Conservation (phyloP, 1,140 invertebrate genomes). For the Drosophila quadrilineata region DNA sequence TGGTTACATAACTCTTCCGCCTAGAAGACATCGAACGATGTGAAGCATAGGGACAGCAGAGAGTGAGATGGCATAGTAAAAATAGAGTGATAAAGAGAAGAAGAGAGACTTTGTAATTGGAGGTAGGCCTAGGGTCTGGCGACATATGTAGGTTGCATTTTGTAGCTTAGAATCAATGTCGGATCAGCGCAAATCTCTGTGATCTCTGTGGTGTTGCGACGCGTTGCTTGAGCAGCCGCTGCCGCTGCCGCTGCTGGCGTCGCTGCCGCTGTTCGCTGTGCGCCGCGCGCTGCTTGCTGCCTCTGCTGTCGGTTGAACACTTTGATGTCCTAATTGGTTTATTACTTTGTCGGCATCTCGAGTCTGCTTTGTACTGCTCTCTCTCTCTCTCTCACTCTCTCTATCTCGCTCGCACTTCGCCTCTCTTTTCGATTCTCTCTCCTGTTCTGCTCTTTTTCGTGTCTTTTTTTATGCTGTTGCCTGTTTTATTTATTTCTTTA, state of each 20-base stretch:
- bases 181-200: conserved; percentile 75
- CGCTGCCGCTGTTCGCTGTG: conserved; percentile 12
- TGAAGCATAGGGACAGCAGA: neutral
- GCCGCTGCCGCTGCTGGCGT: conserved; percentile 3
- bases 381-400: too few relatives aligned
- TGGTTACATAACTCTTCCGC: conserved; percentile 2
- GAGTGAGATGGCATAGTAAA: neutral
- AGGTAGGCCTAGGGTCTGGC: conserved; percentile 24
- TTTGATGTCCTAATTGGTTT: conserved; percentile 79
- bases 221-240: conserved; percentile 8
- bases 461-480: conserved; percentile 68
- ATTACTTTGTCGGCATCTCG: conserved; percentile 78
- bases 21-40: conserved; percentile 5
- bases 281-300: too few relatives aligned
- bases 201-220: conserved; percentile 59
- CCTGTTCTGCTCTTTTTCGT: conserved; percentile 15
- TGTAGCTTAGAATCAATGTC: conserved; percentile 71
- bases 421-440: conserved; percentile 16
- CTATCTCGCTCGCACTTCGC: too few relatives aligned
- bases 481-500: conserved; percentile 78
- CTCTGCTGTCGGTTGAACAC: conserved; percentile 76
- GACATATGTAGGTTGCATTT: conserved; percentile 76
- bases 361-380: conserved; percentile 70
- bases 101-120: neutral
- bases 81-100: too few relatives aligned